Evolutionary conservation across 2,888 invertebrate species (phyloP), one percentile per base, ranked within the genome.

Genomic region (Drosophila trichaetosa): DNA sequence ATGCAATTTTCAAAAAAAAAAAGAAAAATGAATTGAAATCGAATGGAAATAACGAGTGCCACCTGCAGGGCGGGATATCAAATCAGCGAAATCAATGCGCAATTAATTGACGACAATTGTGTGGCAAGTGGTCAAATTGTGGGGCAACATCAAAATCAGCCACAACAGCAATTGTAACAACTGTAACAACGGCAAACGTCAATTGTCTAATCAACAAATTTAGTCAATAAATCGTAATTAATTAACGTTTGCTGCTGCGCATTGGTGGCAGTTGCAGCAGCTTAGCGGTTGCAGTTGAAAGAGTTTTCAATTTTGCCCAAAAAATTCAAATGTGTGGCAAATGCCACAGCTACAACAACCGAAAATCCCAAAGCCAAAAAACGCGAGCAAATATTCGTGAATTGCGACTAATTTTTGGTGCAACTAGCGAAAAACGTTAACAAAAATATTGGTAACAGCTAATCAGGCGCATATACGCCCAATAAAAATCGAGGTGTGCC

Each of bases 191-290:
- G 76, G 79, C 77, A 77, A 80, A 82, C 89, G 85, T 87, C 90
- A 86, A 83, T 87, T 86, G 91, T 91, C 88, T 90, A 91, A 91
- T 92, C 91, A 92, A 89, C 88, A 87, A 91, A 90, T 91, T 90
- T 91, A 89, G 90, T 91, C 92, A 92, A 92, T 92, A 92, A 92
- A 92, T 92, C 91, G 92, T 92, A 92, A 92, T 92, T 92, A 92
- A 92, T 92, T 92, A 92, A 92, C 90, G 80, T 89, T 84, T 73
- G 72, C 66, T 58, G 66, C 70, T 74, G 66, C 56, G 60, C 60
- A 52, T 64, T 62, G 51, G n/a, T 65, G 64, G 69, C 75, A 67
- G 70, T 57, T 67, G 38, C 53, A 46, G 58, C 49, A 33, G n/a
- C 24, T 62, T 24, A 48, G 71, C 66, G 52, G 31, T 62, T 51